These are phyloP conservation scores for Myripristis murdjan DNA, from an alignment of 2,797 vertebrate genomes.

Conservation along the genomic window DNA sequence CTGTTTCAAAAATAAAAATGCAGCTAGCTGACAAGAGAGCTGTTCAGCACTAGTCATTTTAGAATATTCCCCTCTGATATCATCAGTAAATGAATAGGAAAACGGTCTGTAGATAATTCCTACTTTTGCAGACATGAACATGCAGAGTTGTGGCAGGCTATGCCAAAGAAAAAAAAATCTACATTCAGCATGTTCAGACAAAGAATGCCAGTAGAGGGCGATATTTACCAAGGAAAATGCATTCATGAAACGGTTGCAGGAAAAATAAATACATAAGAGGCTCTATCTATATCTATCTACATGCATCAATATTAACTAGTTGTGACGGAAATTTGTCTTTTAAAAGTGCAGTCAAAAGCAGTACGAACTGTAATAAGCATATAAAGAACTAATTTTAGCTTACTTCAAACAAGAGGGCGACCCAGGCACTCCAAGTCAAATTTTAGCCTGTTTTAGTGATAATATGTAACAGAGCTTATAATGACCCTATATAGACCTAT, in stretches of 20 bases:
- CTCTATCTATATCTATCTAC: too few species aligned
- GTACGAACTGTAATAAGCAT: too few species aligned
- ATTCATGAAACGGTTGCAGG: background rate
- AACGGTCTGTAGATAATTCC: background rate
- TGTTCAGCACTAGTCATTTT: background rate
- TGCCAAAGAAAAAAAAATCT: background rate
- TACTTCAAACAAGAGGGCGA: too few species aligned
- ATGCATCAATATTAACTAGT: too few species aligned
- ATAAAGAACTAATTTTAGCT: too few species aligned
- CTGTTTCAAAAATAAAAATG: background rate
- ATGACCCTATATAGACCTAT: too few species aligned
- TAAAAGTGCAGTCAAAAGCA: too few species aligned
- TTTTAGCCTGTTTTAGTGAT: too few species aligned
- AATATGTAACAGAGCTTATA: too few species aligned
- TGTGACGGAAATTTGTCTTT: too few species aligned
- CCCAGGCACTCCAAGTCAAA: too few species aligned
- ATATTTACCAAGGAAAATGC: constrained; percentile 16
- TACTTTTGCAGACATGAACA: background rate
- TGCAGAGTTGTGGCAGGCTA: background rate
- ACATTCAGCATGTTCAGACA: background rate
- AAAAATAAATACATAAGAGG: too few species aligned
- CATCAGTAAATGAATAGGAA: background rate
- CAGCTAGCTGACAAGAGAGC: background rate
- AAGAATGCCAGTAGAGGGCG: constrained; percentile 66
- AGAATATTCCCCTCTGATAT: background rate